Conservation (phyloP, 2,888 invertebrate species). For the Alitta virens region DNA sequence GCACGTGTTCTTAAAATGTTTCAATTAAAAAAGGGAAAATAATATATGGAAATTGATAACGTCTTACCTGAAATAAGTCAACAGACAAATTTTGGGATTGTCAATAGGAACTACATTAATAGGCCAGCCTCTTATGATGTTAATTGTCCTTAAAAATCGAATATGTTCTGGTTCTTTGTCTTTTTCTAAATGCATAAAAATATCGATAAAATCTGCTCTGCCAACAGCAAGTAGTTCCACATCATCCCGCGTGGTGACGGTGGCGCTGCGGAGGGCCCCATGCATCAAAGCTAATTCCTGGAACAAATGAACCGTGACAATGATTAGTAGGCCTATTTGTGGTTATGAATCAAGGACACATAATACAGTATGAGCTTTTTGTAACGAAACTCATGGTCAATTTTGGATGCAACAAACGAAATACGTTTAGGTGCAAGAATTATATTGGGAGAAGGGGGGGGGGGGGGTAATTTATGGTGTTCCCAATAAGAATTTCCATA, state of each 20-base stretch:
- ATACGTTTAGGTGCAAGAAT: too few species aligned
- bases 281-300: constrained; percentile 55
- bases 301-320: background rate
- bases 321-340: too few species aligned
- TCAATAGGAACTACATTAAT: constrained; percentile 46
- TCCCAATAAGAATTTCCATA: too few species aligned
- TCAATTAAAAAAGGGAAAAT: too few species aligned
- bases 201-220: constrained; percentile 65
- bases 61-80: constrained; percentile 53
- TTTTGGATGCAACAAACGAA: too few species aligned
- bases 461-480: too few species aligned
- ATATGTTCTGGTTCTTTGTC: constrained; percentile 53
- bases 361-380: too few species aligned
- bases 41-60: too few species aligned
- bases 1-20: too few species aligned
- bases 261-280: constrained; percentile 49
- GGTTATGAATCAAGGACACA: too few species aligned
- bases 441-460: too few species aligned
- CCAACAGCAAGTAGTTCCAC: constrained; percentile 67
- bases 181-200: constrained; percentile 52
- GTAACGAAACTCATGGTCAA: too few species aligned
- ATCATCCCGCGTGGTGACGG: constrained; percentile 50
- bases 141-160: constrained; percentile 42
- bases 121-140: constrained; percentile 48
- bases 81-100: constrained; percentile 50